Percentiles rank a stretch among this genome's conserved stretches.
phyloP scores from a whole-genome alignment of 2,888 invertebrate species.

The Noctua comes region DNA sequence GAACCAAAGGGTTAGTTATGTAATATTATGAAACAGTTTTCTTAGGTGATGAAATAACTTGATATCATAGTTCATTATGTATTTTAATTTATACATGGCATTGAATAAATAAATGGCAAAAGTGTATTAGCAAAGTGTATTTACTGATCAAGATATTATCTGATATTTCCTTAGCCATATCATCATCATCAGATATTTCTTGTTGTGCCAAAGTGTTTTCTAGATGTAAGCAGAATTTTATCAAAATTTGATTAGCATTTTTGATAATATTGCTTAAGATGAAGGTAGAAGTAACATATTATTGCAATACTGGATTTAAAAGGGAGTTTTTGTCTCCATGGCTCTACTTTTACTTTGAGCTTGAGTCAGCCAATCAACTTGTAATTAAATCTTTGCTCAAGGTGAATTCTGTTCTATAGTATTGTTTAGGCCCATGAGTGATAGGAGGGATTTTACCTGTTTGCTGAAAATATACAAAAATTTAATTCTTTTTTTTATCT shows the following conservation, averaged over 20 bases:
- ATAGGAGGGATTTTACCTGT: not conserved
- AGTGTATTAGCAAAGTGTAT: not conserved
- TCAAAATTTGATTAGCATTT: not conserved
- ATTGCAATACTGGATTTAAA: not conserved
- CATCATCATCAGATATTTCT: not conserved
- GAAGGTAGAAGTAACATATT: too few species aligned
- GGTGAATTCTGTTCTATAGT: not conserved
- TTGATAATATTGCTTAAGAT: not conserved
- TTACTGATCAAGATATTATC: not conserved
- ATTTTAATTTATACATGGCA: conserved; percentile 34
- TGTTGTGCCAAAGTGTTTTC: not conserved
- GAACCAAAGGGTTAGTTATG: not conserved
- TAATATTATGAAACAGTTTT: conserved; percentile 4
- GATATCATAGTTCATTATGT: not conserved
- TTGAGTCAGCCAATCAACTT: not conserved
- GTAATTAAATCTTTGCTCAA: not conserved
- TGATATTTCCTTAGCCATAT: not conserved
- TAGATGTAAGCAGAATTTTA: not conserved
- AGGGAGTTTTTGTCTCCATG: too few species aligned
- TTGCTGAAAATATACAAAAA: not conserved
- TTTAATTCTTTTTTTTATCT: not conserved
- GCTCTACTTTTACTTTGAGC: not conserved
- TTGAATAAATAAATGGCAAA: conserved; percentile 27
- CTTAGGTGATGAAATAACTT: not conserved
- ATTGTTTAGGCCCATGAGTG: not conserved